Evolutionary conservation across 2,797 vertebrate genomes (phyloP).

Genomic region (Carapus acus): DNA sequence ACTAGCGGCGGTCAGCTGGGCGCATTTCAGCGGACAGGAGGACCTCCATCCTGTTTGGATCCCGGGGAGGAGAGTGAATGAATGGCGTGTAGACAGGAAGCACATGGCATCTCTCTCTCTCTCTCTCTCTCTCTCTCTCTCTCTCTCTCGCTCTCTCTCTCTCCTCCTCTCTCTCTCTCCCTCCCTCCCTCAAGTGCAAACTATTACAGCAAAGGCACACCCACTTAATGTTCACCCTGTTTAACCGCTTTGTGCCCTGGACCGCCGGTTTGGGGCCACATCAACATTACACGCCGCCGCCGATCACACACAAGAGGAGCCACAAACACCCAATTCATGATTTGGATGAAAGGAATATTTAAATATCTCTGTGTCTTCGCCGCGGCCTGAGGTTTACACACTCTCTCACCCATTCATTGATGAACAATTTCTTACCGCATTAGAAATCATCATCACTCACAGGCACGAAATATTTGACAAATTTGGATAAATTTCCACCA

Average conservation of each 20-base stretch:
- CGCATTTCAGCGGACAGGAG: constrained; percentile 54
- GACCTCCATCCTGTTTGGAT: constrained; percentile 66
- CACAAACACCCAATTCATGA: background rate
- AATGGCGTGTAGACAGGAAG: constrained; percentile 62
- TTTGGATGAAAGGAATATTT: no score
- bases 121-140: background rate
- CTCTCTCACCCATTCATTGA: no score
- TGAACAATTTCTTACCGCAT: no score
- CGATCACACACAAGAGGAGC: background rate
- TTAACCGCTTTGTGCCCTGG: constrained; percentile 65
- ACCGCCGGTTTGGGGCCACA: constrained; percentile 17
- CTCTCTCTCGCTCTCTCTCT: background rate
- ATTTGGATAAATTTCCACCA: no score
- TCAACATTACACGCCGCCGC: background rate
- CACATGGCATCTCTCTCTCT: constrained; percentile 73
- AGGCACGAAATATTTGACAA: no score
- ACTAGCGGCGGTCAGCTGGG: constrained; percentile 13
- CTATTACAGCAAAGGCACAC: constrained; percentile 70
- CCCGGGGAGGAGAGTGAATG: constrained; percentile 63
- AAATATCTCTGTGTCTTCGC: no score
- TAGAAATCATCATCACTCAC: no score
- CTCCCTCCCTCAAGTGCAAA: constrained; percentile 34
- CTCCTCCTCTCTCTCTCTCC: background rate
- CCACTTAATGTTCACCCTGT: constrained; percentile 72
- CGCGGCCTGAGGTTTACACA: no score